Percentiles rank a stretch among this genome's conserved stretches.
Conservation (phyloP, 2,888 invertebrate species). For the Phaonia tiefii region DNA sequence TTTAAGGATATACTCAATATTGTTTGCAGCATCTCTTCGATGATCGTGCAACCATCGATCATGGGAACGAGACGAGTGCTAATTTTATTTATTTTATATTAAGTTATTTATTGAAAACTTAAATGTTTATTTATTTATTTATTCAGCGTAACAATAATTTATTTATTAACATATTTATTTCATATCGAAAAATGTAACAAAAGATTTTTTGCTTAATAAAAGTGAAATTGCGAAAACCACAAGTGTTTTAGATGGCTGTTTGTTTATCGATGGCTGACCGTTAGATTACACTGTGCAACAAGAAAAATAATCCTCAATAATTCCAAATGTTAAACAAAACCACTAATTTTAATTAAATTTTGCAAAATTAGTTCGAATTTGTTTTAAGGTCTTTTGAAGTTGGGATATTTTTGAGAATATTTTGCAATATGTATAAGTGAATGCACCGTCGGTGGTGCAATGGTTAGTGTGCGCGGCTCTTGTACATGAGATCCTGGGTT, state of each 20-base stretch:
- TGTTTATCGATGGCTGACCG: no score
- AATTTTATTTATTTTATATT: slow-evolving; percentile 22
- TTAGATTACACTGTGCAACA: no score
- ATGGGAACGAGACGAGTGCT: not conserved
- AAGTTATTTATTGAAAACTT: slow-evolving; percentile 54
- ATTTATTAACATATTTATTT: slow-evolving; percentile 50
- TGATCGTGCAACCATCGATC: not conserved
- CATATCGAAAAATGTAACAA: slow-evolving; percentile 39
- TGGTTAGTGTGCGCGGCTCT: no score
- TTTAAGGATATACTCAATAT: slow-evolving; percentile 18
- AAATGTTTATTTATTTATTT: slow-evolving; percentile 43
- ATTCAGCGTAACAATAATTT: slow-evolving; percentile 33
- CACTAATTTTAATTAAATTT: no score
- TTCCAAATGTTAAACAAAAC: no score
- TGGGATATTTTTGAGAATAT: no score
- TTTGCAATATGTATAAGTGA: no score
- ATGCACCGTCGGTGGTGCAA: no score
- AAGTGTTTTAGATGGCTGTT: not conserved
- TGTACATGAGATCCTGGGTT: no score
- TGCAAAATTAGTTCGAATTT: no score
- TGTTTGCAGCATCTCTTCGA: not conserved
- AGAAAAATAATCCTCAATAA: no score
- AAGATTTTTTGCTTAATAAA: slow-evolving; percentile 50
- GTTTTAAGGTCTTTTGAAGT: no score
- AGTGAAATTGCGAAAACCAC: slow-evolving; percentile 27